Evolutionary conservation across 2,113 vertebrate genomes (phyloP), one percentile per base, ranked within the genome.

Genomic region (Benitochromis conjunctus): DNA sequence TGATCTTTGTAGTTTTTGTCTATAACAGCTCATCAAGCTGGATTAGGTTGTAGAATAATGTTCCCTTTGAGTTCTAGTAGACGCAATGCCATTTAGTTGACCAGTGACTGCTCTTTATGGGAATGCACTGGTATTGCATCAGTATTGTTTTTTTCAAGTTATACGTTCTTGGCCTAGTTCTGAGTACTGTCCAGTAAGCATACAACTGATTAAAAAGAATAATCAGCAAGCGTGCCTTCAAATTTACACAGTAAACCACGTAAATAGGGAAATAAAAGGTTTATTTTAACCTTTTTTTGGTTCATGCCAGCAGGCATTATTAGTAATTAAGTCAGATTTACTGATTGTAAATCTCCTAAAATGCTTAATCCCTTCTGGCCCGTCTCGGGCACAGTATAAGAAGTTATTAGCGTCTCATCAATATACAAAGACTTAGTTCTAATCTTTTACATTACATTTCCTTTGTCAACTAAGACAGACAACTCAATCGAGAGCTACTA

Each of bases 301-400:
- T 82, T 79, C 18, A 76, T 26, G 29, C n/a, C 41, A 21, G 74
- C 74, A 71, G 81, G 81, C 83, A 74, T 85, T 48, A 81, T 71
- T 82, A 56, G 41, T 88, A 80, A 58, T 88, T 8, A 85, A 84
- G 79, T 79, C 79, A 62, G 80, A 55, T 94, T 86, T 86, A 69
- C 69, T 76, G 85, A 91, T 92, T 88, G 87, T 9, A 94, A 91
- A 95, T 90, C 91, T 88, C 64, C 69, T 93, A 78, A 92, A 87
- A 85, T 80, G 58, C 86, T 66, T 89, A 89, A 95, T 90, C 90
- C 90, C 57, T 55, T 69, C 84, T 90, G 88, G 85, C 31, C 41
- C 0, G 29, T 88, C 69, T 78, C 74, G 80, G 80, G 36, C 46
- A 3, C 58, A 57, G 19, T 19, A 21, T 84, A 78, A 88, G 34